phyloP scores from a whole-genome alignment of 2,888 invertebrate species.

The Cenopis cana region DNA sequence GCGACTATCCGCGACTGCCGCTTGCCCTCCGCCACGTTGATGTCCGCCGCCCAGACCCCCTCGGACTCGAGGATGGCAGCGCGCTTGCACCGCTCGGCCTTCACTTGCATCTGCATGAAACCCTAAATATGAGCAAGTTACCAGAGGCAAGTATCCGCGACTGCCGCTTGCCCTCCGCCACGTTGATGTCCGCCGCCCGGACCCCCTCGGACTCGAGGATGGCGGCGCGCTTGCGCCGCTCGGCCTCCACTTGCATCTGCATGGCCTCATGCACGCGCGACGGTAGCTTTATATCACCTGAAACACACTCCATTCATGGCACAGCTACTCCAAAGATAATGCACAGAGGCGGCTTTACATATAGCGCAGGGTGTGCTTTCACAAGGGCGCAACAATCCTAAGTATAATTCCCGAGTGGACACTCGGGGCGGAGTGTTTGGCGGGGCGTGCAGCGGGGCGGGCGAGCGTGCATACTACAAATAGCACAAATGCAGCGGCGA shows the following conservation, averaged over 20 bases:
- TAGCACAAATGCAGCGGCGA: too few species aligned
- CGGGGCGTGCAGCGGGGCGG: too few species aligned
- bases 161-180: conserved; percentile 97
- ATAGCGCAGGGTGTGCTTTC: too few species aligned
- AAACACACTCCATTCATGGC: conserved; percentile 40
- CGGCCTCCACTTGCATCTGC: conserved; percentile 99
- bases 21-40: conserved; percentile 99
- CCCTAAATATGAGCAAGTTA: conserved; percentile 67
- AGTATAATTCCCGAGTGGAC: too few species aligned
- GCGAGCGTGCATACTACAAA: too few species aligned
- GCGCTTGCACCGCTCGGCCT: too few species aligned
- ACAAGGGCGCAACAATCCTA: too few species aligned
- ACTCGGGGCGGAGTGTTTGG: too few species aligned
- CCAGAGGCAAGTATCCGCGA: conserved; percentile 96
- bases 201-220: conserved; percentile 98
- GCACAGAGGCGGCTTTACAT: too few species aligned
- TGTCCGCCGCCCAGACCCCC: conserved; percentile 95
- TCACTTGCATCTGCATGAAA: conserved; percentile 99
- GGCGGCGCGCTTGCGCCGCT: conserved; percentile 97
- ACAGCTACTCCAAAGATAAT: not conserved
- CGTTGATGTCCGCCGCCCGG: conserved; percentile 96
- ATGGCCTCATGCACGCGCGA: conserved; percentile 98
- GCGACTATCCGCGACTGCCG: conserved; percentile 95
- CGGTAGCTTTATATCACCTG: conserved; percentile 96
- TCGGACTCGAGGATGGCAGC: too few species aligned